Percentiles rank a stretch among this genome's conserved stretches.
Evolutionary conservation across 2,797 vertebrate species (phyloP).

Genomic region (Lacerta agilis): DNA sequence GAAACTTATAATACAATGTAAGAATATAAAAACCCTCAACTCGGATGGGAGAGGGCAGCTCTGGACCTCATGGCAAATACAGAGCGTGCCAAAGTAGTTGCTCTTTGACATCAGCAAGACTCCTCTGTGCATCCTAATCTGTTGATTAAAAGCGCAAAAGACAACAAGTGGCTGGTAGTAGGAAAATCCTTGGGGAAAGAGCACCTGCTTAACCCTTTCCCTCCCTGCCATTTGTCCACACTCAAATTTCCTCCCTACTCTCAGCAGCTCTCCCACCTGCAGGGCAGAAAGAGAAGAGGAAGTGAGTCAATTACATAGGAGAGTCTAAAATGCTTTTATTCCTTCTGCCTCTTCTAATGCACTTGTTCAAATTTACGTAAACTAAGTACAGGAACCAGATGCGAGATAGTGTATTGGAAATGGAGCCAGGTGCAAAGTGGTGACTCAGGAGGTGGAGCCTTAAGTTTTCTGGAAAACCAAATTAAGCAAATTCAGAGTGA

Average conservation of each 20-base stretch:
- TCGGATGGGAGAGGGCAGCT: background rate
- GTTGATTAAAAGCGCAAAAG: background rate
- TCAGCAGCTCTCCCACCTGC: background rate
- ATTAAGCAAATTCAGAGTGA: background rate
- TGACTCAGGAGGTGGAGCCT: no score
- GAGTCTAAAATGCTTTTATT: no score
- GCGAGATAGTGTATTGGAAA: no score
- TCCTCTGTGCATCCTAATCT: background rate
- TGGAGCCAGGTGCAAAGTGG: no score
- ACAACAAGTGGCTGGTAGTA: background rate
- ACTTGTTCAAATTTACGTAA: background rate
- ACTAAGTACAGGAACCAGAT: no score
- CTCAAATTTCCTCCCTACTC: background rate
- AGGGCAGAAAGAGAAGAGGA: background rate
- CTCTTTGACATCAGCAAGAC: background rate
- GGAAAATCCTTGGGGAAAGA: background rate
- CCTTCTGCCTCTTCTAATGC: background rate
- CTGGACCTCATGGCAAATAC: background rate
- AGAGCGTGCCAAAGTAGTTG: background rate
- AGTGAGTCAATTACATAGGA: background rate
- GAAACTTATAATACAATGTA: constrained; percentile 95
- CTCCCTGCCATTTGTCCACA: background rate
- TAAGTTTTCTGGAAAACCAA: no score
- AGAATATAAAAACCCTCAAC: constrained; percentile 66
- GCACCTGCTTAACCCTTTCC: background rate